Evolutionary conservation across 53 echinoderm and acorn worm species (phyloP).

Genomic region (Astropecten irregularis): DNA sequence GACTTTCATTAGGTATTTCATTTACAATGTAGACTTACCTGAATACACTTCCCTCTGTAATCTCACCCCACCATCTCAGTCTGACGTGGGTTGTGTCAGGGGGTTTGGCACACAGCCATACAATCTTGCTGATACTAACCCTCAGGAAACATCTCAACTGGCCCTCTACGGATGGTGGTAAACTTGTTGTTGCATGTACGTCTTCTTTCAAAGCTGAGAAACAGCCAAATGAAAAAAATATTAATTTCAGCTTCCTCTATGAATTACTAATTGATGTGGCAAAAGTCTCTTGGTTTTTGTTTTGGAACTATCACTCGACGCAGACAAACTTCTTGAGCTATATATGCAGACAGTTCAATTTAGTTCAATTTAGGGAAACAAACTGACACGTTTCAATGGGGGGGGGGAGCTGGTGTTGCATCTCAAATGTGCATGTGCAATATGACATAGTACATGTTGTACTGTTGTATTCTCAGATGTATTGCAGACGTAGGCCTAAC

Average conservation of each 20-base stretch:
- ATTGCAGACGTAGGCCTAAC: too few species aligned
- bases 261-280: background rate
- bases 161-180: constrained; percentile 94
- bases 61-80: constrained; percentile 97
- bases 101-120: constrained; percentile 79
- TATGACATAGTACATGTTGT: too few species aligned
- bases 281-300: background rate
- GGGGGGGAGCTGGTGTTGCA: too few species aligned
- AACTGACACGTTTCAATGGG: too few species aligned
- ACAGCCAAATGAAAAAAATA: background rate
- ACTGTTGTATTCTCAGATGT: too few species aligned
- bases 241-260: background rate
- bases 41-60: constrained; percentile 77
- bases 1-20: background rate
- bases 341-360: too few species aligned
- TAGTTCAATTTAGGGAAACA: too few species aligned
- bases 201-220: constrained; percentile 77
- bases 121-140: constrained; percentile 83
- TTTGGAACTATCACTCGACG: too few species aligned
- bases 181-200: constrained; percentile 91
- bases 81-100: constrained; percentile 86
- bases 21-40: constrained; percentile 53
- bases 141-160: constrained; percentile 91
- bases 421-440: too few species aligned
- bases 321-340: too few species aligned